Percentiles rank a stretch among this genome's conserved stretches.
phyloP scores from a whole-genome alignment of 2,797 vertebrate species.

The Pelodytes ibericus region DNA sequence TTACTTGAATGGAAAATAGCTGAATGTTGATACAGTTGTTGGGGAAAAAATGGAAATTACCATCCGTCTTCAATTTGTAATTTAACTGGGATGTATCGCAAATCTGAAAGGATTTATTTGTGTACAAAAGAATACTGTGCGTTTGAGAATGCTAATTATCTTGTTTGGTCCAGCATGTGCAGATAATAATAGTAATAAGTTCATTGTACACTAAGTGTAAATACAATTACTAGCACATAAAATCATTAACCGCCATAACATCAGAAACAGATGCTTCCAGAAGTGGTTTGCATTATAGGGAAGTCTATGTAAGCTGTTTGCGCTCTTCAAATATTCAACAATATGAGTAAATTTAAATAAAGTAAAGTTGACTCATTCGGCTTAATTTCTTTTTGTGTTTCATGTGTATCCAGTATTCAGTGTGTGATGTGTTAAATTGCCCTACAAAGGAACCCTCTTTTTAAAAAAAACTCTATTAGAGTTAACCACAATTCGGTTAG shows the following conservation, averaged over 20 bases:
- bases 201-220: slow-evolving; percentile 10
- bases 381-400: too few species aligned
- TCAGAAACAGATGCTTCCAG: slow-evolving; percentile 1
- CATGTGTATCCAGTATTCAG: too few species aligned
- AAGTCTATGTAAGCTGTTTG: slow-evolving; percentile 1
- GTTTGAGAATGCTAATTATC: background rate
- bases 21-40: slow-evolving; percentile 17
- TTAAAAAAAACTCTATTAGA: too few species aligned
- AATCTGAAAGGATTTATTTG: slow-evolving; percentile 2
- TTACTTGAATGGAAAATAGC: slow-evolving; percentile 28
- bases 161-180: slow-evolving; percentile 3
- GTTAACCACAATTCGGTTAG: too few species aligned
- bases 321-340: too few species aligned
- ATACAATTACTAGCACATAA: slow-evolving; percentile 6
- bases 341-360: too few species aligned
- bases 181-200: background rate
- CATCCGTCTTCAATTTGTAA: slow-evolving; percentile 6
- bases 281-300: background rate
- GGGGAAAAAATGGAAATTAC: background rate
- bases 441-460: too few species aligned
- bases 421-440: too few species aligned
- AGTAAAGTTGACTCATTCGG: too few species aligned
- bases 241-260: background rate
- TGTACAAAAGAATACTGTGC: background rate
- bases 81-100: background rate